Conservation (phyloP, 2,113 vertebrate genomes). For the Ascaphus truei region DNA sequence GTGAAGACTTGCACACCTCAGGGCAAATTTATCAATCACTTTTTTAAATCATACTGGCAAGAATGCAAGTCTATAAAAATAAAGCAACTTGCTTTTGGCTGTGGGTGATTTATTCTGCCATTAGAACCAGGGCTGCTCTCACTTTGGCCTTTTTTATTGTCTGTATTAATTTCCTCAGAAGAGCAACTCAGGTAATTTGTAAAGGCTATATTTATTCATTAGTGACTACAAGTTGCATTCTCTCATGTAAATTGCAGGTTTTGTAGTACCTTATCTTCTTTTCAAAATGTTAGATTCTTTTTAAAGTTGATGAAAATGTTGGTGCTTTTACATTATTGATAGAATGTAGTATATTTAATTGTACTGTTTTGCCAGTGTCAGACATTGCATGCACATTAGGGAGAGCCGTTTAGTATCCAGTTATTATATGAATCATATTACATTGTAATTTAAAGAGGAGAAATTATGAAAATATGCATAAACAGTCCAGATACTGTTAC, state of each 20-base stretch:
- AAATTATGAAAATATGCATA: too few species aligned
- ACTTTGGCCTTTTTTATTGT: constrained; percentile 35
- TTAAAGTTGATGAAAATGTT: too few species aligned
- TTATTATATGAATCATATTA: too few species aligned
- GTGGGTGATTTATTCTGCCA: constrained; percentile 29
- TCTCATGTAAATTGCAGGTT: background rate
- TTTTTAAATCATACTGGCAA: constrained; percentile 35
- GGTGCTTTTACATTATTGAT: too few species aligned
- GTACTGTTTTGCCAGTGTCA: too few species aligned
- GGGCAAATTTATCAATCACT: constrained; percentile 25
- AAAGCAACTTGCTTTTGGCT: constrained; percentile 29
- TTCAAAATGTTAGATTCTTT: too few species aligned
- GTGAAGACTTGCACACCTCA: constrained; percentile 24
- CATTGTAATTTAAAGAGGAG: too few species aligned
- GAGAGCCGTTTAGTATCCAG: too few species aligned
- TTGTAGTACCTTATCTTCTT: too few species aligned
- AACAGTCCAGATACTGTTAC: too few species aligned
- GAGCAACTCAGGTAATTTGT: constrained; percentile 15
- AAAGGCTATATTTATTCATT: constrained; percentile 28
- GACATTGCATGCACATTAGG: too few species aligned
- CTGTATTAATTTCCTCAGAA: constrained; percentile 26
- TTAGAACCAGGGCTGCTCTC: constrained; percentile 22
- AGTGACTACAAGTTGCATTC: background rate
- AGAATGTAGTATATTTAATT: too few species aligned
- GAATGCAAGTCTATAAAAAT: constrained; percentile 29